Conservation (phyloP, 2,888 invertebrate species). For the Petrolisthes manimaculis region DNA sequence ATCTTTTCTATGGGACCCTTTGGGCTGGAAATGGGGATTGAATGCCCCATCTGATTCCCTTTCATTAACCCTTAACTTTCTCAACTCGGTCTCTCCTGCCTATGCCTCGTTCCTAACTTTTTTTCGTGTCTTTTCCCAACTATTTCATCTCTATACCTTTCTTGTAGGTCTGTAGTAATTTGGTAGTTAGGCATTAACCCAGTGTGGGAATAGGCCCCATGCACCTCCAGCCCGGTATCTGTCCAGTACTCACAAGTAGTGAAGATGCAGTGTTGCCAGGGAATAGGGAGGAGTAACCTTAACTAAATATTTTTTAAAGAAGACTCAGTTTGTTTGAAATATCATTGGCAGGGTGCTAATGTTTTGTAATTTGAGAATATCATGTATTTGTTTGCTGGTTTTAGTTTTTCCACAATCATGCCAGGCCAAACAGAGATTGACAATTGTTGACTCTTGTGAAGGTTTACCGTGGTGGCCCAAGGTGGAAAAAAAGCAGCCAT, state of each 20-base stretch:
- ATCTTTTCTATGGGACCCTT: constrained; percentile 38
- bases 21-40: constrained; percentile 25
- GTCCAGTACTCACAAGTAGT: constrained; percentile 53
- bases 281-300: constrained; percentile 14
- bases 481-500: background rate
- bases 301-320: background rate
- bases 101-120: constrained; percentile 4
- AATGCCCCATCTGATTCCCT: constrained; percentile 6
- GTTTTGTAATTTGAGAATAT: constrained; percentile 1
- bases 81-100: background rate
- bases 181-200: constrained; percentile 53
- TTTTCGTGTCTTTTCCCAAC: constrained; percentile 35
- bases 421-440: too few species aligned
- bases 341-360: background rate
- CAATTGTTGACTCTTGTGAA: too few species aligned
- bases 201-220: constrained; percentile 44
- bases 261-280: constrained; percentile 53
- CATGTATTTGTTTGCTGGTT: background rate
- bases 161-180: constrained; percentile 53
- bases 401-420: background rate
- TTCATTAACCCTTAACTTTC: constrained; percentile 13
- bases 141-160: constrained; percentile 35
- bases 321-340: background rate
- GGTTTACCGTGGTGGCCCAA: background rate
- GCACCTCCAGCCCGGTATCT: constrained; percentile 56